Evolutionary conservation across 1,140 invertebrate species (phyloP), one percentile per base, ranked within the genome.

Genomic region (Lucilia sericata): DNA sequence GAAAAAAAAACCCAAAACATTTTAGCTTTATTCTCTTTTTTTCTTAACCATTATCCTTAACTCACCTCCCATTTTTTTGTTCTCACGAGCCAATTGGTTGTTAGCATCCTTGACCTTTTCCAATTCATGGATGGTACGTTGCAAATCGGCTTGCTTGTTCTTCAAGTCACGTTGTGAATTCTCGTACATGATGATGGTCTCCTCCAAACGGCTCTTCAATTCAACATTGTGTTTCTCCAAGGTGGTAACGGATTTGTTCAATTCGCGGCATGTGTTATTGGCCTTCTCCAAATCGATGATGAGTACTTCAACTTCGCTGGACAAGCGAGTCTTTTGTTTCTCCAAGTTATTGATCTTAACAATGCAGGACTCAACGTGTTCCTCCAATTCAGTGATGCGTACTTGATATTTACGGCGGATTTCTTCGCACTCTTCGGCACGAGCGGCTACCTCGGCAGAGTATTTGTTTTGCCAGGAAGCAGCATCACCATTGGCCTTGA

Each of bases 281-380:
- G 97, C 97, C 94, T 98, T 99, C 93, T 99, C 98, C 87, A 99
- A 94, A 92, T 99, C 98, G 91, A 99, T 98, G 92, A 99, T 99
- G 87, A 99, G 94, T 17, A 99, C 96, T 91, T 99, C 98, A 76
- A 99, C 93, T 93, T 99, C 98, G 87, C 96, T 97, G 92, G 98
- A 96, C 70, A 99, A 94, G 80, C 98, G 96, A 74, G 96, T 98
- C 92, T 99, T 99, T 90, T 97, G 97, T 92, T 99, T 98, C 92
- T 98, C 97, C 87, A 98, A 93, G 88, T 96, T 97, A 92, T 95
- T 97, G 91, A 98, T 95, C 93, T 98, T 99, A 85, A 96, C 96
- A 86, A 98, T 93, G 85, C 98, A 94, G 84, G 95, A 94, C 91
- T 98, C 97, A 88, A 99, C 97, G 90, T 98, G 97, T 92, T 99